Evolutionary conservation across 2,113 vertebrate species (phyloP), one percentile per base, ranked within the genome.

Genomic region (Urocolius indicus): DNA sequence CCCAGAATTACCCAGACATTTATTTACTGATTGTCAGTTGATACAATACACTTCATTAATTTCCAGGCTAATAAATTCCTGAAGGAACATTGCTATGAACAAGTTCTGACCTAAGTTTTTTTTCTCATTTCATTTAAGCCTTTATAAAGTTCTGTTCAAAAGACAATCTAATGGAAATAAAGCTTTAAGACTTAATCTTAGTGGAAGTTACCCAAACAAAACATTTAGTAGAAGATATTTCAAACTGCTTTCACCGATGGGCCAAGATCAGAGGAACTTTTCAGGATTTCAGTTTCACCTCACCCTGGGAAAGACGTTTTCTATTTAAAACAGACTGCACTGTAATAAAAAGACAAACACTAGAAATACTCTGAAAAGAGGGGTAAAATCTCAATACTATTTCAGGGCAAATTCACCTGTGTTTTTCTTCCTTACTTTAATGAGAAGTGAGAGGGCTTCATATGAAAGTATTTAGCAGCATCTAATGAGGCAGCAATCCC

Each of bases 191-290:
- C 68, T 67, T 93, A 96, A 95, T 91, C 87, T 52, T 63, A 52
- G 84, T 94, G 93, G 87, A 94, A 96, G 43, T 71, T 96, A 80
- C 75, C 87, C 90, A 95, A 97, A 88, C 51, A 95, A 95, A 97
- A 94, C 90, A 90, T 86, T 62, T 81, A n/a, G 52, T 74, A 88
- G 67, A 74, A 91, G 78, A 74, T 19, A 38, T 91, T 96, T 91
- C 84, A 80, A 88, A 88, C 21, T 73, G n/a, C 89, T 94, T 93
- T 93, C 67, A 85, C 78, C 83, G 75, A 88, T 41, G 75, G 63
- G 87, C 75, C 78, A 93, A 90, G 82, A 95, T 82, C 89, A 90
- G 87, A 95, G 68, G 36, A 86, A 85, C 57, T 90, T 85, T 68
- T 88, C 87, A 80, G 76, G 48, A 85, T 91, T 95, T 77, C 59